These are phyloP conservation scores for Tragelaphus buxtoni DNA, from an alignment of 2,113 vertebrate genomes.

Conservation along the genomic window DNA sequence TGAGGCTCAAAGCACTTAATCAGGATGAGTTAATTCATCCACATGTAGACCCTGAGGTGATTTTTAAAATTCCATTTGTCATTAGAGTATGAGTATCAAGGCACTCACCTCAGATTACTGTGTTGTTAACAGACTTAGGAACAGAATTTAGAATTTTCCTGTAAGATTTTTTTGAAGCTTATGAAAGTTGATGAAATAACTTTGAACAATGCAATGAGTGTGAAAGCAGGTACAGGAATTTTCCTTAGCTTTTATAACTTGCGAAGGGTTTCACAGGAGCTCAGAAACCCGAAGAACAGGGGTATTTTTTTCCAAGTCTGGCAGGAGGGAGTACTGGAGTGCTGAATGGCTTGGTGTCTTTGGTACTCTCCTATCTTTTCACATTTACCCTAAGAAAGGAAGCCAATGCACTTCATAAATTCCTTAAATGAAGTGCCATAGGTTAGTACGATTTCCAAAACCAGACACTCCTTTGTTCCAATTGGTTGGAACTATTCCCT, in stretches of 20 bases:
- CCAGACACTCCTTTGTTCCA: neutral
- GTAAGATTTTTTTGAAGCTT: conserved; percentile 28
- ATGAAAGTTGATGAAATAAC: conserved; percentile 13
- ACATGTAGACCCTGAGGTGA: neutral
- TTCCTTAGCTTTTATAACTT: conserved; percentile 13
- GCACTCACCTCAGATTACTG: neutral
- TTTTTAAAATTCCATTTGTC: conserved; percentile 36
- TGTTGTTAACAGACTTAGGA: neutral
- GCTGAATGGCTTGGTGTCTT: neutral
- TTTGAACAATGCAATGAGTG: conserved; percentile 9
- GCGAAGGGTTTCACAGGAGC: neutral
- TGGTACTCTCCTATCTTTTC: neutral
- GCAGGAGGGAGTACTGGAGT: neutral
- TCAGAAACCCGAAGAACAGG: neutral
- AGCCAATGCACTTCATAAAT: neutral
- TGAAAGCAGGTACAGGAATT: neutral
- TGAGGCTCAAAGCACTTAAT: conserved; percentile 2
- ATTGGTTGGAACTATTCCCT: neutral
- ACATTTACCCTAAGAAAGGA: neutral
- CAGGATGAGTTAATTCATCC: neutral
- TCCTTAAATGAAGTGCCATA: neutral
- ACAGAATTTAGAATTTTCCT: conserved; percentile 21
- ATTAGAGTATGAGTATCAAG: neutral
- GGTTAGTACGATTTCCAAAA: neutral
- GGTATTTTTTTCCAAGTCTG: neutral